These are phyloP conservation scores for Ennomos erosarius DNA, from an alignment of 2,888 invertebrate species.

Conservation along the genomic window DNA sequence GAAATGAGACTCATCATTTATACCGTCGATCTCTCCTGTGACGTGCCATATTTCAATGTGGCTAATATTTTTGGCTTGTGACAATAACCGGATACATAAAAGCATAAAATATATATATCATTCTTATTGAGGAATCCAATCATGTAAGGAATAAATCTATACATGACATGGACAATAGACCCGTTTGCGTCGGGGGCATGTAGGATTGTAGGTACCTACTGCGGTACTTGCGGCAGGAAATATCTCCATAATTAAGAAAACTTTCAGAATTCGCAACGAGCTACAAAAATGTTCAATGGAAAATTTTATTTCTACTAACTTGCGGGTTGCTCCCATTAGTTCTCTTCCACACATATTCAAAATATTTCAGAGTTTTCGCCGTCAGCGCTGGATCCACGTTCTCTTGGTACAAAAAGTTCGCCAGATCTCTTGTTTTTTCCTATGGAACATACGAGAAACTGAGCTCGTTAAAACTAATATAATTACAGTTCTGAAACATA, in stretches of 20 bases:
- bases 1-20: slow-evolving; percentile 28
- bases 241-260: neutral
- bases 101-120: slow-evolving; percentile 1
- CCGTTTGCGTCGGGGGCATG: too few relatives aligned
- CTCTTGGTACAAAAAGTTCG: slow-evolving; percentile 75
- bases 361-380: slow-evolving; percentile 75
- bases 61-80: slow-evolving; percentile 11
- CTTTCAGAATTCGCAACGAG: neutral
- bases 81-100: neutral
- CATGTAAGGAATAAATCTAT: too few relatives aligned
- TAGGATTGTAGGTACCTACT: too few relatives aligned
- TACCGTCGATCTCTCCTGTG: slow-evolving; percentile 22
- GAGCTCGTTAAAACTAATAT: slow-evolving; percentile 70
- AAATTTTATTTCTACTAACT: slow-evolving; percentile 51
- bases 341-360: slow-evolving; percentile 83
- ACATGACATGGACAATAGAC: too few relatives aligned
- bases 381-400: slow-evolving; percentile 73
- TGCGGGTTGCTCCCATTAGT: slow-evolving; percentile 81
- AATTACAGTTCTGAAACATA: slow-evolving; percentile 55
- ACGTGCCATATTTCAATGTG: slow-evolving; percentile 24
- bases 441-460: slow-evolving; percentile 52
- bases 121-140: too few relatives aligned
- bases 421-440: slow-evolving; percentile 77
- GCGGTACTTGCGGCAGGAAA: too few relatives aligned
- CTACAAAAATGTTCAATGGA: slow-evolving; percentile 5